A percentile compares a stretch with the other conserved stretches of the same genome.
Conservation (phyloP, 2,797 vertebrate species). For the Columba guinea region DNA sequence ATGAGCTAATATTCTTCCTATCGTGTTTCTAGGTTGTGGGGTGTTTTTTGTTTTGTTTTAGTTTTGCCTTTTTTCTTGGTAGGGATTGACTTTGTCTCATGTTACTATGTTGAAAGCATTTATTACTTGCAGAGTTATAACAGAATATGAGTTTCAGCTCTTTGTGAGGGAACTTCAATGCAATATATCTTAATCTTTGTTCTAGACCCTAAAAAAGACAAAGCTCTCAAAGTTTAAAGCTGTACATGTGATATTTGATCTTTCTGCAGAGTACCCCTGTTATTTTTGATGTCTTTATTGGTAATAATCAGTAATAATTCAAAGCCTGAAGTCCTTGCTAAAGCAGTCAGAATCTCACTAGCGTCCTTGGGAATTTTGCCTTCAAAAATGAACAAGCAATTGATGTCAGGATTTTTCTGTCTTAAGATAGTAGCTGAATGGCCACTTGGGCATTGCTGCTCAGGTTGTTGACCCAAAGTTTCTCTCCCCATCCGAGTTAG, state of each 20-base stretch:
- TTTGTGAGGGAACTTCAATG: neutral
- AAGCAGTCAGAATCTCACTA: neutral
- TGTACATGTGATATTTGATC: neutral
- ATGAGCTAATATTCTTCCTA: neutral
- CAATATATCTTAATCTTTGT: neutral
- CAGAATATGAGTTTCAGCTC: neutral
- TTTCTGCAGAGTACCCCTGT: neutral
- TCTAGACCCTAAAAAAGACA: neutral
- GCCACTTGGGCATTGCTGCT: neutral
- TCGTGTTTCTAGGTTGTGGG: neutral
- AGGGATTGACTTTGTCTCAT: neutral
- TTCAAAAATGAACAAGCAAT: neutral
- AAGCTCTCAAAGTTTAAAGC: neutral
- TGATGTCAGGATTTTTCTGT: neutral
- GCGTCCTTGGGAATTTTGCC: neutral
- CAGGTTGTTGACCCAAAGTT: neutral
- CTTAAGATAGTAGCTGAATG: neutral
- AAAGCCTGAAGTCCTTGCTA: neutral
- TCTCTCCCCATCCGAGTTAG: neutral
- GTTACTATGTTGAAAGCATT: neutral
- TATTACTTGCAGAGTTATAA: neutral
- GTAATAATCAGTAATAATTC: neutral
- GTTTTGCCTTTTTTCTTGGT: neutral
- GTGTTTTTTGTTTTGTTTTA: accelerated
- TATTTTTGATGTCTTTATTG: neutral